Evolutionary conservation across 2,888 invertebrate genomes (phyloP), one percentile per base, ranked within the genome.

Genomic region (Caenorhabditis virilis): DNA sequence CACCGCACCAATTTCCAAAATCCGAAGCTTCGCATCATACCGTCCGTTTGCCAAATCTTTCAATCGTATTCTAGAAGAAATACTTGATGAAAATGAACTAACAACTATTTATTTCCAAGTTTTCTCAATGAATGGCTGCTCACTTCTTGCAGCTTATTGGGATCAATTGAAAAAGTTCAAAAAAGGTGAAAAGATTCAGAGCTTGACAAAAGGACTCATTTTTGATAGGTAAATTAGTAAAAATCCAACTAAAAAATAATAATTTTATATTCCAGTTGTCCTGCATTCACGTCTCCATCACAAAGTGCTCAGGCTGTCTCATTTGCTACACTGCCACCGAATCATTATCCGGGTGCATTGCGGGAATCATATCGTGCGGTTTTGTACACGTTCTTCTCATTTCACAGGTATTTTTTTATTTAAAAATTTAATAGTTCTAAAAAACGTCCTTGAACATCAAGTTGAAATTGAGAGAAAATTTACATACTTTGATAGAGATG

Each of bases 261-360:
- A n/a, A n/a, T n/a, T n/a, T n/a, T n/a, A n/a, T 18, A 43, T 58
- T 71, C 49, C 61, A 79, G 79, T 54, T 71, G 66, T n/a, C 80
- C 80, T 1, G 80, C 80, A 9, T 69, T 73, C 58, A 79, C 78
- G 4, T 56, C 59, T 33, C 78, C 80, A 7, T 68, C 75, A 39
- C 79, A 80, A 50, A 73, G 66, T 18, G 80, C 80, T 11, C 72
- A 76, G 20, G 80, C 80, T n/a, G 57, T 80, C n/a, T 76, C 78
- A 7, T 73, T 77, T 46, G 78, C 80, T 33, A 72, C 72, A 26
- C 50, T 78, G 20, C 78, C 79, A 16, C 77, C 79, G 11, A 57
- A 61, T 11, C 59, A 69, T 13, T 79, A 66, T 55, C 57, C 65
- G 20, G 55, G 61, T 22, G 67, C 76, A 15, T 35, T 75, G 11